Base-by-base conservation (phyloP, 2,113 vertebrate species). In the Hippoglossus stenolepis region DNA sequence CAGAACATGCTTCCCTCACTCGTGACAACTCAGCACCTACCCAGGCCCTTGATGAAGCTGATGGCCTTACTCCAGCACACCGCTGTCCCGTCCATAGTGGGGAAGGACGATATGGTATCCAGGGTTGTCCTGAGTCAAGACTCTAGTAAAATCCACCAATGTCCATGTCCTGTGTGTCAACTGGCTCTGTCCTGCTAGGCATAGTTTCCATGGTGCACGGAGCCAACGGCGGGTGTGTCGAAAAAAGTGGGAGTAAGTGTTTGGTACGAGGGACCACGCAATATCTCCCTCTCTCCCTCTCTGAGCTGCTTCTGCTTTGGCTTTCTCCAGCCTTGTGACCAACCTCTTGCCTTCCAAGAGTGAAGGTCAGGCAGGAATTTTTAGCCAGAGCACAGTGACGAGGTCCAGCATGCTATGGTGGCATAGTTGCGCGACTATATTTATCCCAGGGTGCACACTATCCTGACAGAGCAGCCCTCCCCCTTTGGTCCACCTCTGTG, bases 41-140 rank as follows among this genome's bases (percentile, higher is more conserved):
- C 97, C 35, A 98, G 95, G 31, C 96, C 96, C 90, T 97, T 98
- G 92, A 99, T 97, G 92, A 98, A 96, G 96, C 94, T 92, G 93
- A 97, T 94, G 94, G 96, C 95, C 88, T 95, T 96, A 89, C 96
- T 96, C 97, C 97, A 99, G 91, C 97, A 98, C 77, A 96, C 93
- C 71, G 96, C 93, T 79, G 94, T 95, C 84, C 96, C 91, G 91
- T 98, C 97, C 97, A 98, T 98, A 71, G 87, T 85, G 84, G 85
- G 82, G 76, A 91, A 80, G 83, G 87, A 87, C 17, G 79, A 79
- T 47, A 91, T 73, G 70, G 76, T 87, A 88, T 90, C 93, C 91
- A 93, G 84, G 75, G 45, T 82, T 76, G 68, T 86, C 71, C 70
- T 68, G 70, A 89, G 58, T 64, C 5, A 54, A 86, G 0, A 3